Evolutionary conservation across 92 coral and sea anemone species (phyloP).

Genomic region (Plumapathes pennacea): DNA sequence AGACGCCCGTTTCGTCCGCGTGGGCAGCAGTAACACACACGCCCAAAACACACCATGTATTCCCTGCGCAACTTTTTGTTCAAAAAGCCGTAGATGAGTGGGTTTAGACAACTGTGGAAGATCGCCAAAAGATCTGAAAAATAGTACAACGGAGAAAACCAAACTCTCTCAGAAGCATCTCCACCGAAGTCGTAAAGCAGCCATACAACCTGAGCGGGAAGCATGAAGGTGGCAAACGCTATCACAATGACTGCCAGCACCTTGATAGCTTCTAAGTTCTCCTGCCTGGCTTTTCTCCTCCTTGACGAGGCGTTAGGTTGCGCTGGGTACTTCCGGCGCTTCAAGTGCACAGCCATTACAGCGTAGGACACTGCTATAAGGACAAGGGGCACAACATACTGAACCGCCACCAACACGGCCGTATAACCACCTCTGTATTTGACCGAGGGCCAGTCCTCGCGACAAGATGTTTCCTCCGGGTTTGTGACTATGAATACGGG

Average conservation of each 20-base stretch:
- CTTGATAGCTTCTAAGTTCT: constrained; percentile 68
- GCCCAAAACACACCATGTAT: constrained; percentile 41
- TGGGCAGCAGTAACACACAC: too few species aligned
- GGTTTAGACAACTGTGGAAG: constrained; percentile 76
- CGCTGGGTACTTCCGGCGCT: constrained; percentile 34
- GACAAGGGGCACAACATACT: constrained; percentile 57
- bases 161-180: constrained; percentile 1
- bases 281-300: constrained; percentile 21
- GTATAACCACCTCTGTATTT: constrained; percentile 60
- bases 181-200: constrained; percentile 68
- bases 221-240: constrained; percentile 59
- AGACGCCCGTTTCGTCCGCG: too few species aligned
- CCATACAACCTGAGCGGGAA: constrained; percentile 83
- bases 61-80: constrained; percentile 70
- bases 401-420: constrained; percentile 50
- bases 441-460: constrained; percentile 54
- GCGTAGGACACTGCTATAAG: constrained; percentile 63
- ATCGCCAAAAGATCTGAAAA: constrained; percentile 56
- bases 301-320: constrained; percentile 10
- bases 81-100: constrained; percentile 69
- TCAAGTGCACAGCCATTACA: constrained; percentile 50
- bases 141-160: constrained; percentile 16
- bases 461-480: constrained; percentile 14
- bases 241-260: constrained; percentile 67
- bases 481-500: constrained; percentile 45